Percentiles rank a stretch among this genome's conserved stretches.
Evolutionary conservation across 92 coral and sea anemone species (phyloP).

Genomic region (Micromussa lordhowensis): DNA sequence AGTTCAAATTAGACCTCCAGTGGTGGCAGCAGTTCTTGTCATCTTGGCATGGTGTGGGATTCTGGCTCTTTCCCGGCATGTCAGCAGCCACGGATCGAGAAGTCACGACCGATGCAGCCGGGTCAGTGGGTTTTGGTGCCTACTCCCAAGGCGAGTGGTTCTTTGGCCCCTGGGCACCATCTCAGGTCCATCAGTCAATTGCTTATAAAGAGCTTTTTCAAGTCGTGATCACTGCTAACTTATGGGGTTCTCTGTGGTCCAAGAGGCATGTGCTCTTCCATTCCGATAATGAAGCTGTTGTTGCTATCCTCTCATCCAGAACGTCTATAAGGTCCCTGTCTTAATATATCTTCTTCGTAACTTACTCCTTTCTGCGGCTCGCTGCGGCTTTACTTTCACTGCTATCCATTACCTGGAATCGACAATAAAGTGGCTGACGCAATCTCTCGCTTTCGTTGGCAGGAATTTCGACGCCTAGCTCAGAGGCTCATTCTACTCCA

Average conservation of each 20-base stretch:
- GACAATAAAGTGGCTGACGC: background rate
- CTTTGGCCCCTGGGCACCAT: background rate
- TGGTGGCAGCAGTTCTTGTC: constrained; percentile 35
- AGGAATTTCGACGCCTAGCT: background rate
- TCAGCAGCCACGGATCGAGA: background rate
- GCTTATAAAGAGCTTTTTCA: background rate
- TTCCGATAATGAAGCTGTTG: constrained; percentile 66
- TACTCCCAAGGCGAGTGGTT: background rate
- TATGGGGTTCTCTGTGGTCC: constrained; percentile 27
- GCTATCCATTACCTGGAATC: no score
- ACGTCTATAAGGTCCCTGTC: constrained; percentile 41
- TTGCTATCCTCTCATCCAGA: constrained; percentile 48
- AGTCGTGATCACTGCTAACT: background rate
- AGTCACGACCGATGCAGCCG: constrained; percentile 40
- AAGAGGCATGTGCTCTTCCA: background rate
- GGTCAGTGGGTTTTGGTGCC: background rate
- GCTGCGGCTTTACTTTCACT: background rate
- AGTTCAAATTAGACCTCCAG: constrained; percentile 19
- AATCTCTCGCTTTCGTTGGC: constrained; percentile 3
- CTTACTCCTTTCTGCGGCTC: background rate
- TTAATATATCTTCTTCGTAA: background rate
- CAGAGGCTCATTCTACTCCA: constrained; percentile 14
- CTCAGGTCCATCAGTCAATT: background rate
- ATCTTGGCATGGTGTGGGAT: constrained; percentile 20
- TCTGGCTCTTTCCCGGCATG: constrained; percentile 31